phyloP scores from a whole-genome alignment of 2,888 invertebrate species.

The Dryobota labecula region DNA sequence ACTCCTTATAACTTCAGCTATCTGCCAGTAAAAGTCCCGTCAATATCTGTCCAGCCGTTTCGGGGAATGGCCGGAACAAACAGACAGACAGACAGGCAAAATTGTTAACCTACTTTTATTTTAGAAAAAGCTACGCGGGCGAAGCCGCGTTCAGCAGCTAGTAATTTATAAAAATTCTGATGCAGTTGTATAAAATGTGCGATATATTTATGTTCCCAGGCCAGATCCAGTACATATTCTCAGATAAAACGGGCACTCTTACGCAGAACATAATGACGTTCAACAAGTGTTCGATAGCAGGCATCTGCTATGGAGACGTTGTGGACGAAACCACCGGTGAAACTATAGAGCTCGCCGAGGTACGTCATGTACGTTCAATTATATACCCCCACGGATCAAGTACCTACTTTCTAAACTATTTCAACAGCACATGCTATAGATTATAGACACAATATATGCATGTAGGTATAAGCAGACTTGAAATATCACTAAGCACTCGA shows the following conservation, averaged over 20 bases:
- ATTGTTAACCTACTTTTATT: too few species aligned
- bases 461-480: conserved; percentile 66
- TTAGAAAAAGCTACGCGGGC: too few species aligned
- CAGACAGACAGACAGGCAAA: too few species aligned
- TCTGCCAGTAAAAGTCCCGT: too few species aligned
- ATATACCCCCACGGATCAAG: conserved; percentile 22
- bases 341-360: conserved; percentile 96
- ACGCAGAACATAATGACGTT: conserved; percentile 99
- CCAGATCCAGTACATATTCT: conserved; percentile 99
- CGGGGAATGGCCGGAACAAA: too few species aligned
- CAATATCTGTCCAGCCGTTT: too few species aligned
- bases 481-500: conserved; percentile 62
- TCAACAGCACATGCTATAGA: conserved; percentile 71
- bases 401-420: conserved; percentile 52
- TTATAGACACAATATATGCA: conserved; percentile 61
- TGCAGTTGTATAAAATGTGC: not conserved
- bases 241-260: conserved; percentile 99
- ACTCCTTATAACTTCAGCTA: too few species aligned
- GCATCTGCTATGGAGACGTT: conserved; percentile 97
- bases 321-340: conserved; percentile 97
- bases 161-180: not conserved
- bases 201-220: conserved; percentile 84
- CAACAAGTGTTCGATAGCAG: conserved; percentile 99
- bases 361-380: conserved; percentile 82
- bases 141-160: too few species aligned